phyloP scores from a whole-genome alignment of 2,113 vertebrate genomes.

The Scatophagus argus region DNA sequence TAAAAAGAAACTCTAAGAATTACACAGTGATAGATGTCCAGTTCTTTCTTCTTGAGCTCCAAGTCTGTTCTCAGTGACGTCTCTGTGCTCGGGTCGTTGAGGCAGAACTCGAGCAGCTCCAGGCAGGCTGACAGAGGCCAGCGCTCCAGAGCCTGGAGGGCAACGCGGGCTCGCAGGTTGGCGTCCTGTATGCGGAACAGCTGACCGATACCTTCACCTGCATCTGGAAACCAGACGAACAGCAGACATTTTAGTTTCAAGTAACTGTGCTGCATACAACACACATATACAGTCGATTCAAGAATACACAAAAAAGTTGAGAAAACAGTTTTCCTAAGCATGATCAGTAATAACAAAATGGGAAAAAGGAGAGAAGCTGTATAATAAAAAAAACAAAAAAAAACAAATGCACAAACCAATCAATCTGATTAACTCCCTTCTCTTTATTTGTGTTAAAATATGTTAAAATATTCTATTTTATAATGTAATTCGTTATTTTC shows the following conservation, averaged over 20 bases:
- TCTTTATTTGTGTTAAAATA: too few relatives aligned
- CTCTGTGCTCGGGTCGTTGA: slow-evolving; percentile 83
- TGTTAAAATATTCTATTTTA: too few relatives aligned
- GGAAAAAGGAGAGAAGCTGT: neutral
- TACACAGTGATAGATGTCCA: slow-evolving; percentile 91
- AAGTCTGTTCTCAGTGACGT: slow-evolving; percentile 82
- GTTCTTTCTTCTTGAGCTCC: slow-evolving; percentile 86
- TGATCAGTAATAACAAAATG: neutral
- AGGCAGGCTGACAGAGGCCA: slow-evolving; percentile 91
- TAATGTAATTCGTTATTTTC: too few relatives aligned
- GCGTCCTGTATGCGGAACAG: slow-evolving; percentile 89
- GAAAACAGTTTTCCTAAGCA: too few relatives aligned
- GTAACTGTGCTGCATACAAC: neutral
- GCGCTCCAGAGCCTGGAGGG: slow-evolving; percentile 86
- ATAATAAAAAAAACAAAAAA: too few relatives aligned
- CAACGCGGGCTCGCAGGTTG: slow-evolving; percentile 86
- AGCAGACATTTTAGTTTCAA: neutral
- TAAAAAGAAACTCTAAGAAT: neutral
- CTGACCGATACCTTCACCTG: slow-evolving; percentile 83
- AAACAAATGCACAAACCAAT: too few relatives aligned
- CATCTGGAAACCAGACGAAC: slow-evolving; percentile 71
- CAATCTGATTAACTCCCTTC: too few relatives aligned
- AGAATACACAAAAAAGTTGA: too few relatives aligned
- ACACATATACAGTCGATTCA: too few relatives aligned
- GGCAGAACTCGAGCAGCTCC: slow-evolving; percentile 92